Percentiles rank a stretch among this genome's conserved stretches.
Conservation (phyloP, 2,888 invertebrate species). For the Cryptocephalus primarius region DNA sequence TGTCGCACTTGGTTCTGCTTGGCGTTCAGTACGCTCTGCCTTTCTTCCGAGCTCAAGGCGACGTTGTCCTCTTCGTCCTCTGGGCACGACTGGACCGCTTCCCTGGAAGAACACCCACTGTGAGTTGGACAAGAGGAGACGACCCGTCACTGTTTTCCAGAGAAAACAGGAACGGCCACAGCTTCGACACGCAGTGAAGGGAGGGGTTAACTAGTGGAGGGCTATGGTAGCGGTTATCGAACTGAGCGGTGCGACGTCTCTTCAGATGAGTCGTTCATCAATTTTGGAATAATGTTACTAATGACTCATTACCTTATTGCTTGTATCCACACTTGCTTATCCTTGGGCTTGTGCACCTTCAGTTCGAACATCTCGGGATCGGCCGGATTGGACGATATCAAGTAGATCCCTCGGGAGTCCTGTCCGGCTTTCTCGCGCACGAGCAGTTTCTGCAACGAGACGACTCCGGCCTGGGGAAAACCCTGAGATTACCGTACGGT, state of each 20-base stretch:
- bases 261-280: too few species aligned
- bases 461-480: conserved; percentile 66
- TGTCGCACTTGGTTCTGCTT: conserved; percentile 70
- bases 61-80: conserved; percentile 67
- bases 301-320: conserved; percentile 56
- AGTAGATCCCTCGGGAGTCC: conserved; percentile 78
- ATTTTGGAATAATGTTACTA: too few species aligned
- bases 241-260: too few species aligned
- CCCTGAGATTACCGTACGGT: not conserved
- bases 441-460: conserved; percentile 81
- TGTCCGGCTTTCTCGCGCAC: conserved; percentile 92
- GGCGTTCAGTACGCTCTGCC: conserved; percentile 62
- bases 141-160: too few species aligned
- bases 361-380: conserved; percentile 96
- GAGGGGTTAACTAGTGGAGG: too few species aligned
- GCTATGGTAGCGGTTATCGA: too few species aligned
- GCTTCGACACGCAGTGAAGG: too few species aligned
- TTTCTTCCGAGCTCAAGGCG: conserved; percentile 64
- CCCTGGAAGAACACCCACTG: conserved; percentile 36
- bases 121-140: too few species aligned
- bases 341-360: conserved; percentile 77
- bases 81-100: conserved; percentile 77
- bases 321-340: conserved; percentile 83
- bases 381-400: conserved; percentile 83
- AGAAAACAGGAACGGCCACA: too few species aligned